A percentile compares a stretch with the other conserved stretches of the same genome.
phyloP scores from a whole-genome alignment of 2,113 vertebrate genomes.

The Zootoca vivipara region DNA sequence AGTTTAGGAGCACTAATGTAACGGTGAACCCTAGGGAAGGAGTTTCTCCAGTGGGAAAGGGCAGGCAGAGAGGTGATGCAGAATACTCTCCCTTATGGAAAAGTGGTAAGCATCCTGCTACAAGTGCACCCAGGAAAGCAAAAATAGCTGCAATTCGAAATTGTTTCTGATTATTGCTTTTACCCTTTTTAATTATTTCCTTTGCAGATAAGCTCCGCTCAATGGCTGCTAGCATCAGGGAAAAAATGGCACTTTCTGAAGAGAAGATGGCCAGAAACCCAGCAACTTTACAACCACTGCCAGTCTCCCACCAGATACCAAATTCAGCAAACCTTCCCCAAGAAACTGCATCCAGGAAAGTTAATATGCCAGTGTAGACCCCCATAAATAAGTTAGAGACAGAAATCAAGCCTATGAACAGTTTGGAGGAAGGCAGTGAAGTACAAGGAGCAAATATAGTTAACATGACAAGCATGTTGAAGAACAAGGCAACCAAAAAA shows the following conservation, averaged over 20 bases:
- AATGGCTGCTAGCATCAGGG: slow-evolving; percentile 87
- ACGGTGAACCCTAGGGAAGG: slow-evolving; percentile 90
- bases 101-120: slow-evolving; percentile 86
- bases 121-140: slow-evolving; percentile 81
- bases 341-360: slow-evolving; percentile 87
- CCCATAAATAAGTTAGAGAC: slow-evolving; percentile 93
- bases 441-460: slow-evolving; percentile 82
- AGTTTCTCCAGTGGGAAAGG: slow-evolving; percentile 88
- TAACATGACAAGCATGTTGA: slow-evolving; percentile 90
- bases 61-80: slow-evolving; percentile 91
- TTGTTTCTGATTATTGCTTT: slow-evolving; percentile 72
- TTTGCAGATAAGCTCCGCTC: slow-evolving; percentile 89
- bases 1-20: slow-evolving; percentile 91
- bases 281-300: slow-evolving; percentile 87
- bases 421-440: slow-evolving; percentile 80
- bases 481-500: slow-evolving; percentile 91
- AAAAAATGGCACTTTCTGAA: slow-evolving; percentile 90
- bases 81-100: slow-evolving; percentile 81
- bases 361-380: slow-evolving; percentile 89
- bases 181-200: slow-evolving; percentile 84
- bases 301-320: slow-evolving; percentile 96
- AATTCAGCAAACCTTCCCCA: slow-evolving; percentile 95
- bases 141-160: slow-evolving; percentile 81
- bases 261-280: slow-evolving; percentile 93
- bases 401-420: slow-evolving; percentile 91